Conservation (phyloP, 2,888 invertebrate species). For the Platynereis dumerilii region DNA sequence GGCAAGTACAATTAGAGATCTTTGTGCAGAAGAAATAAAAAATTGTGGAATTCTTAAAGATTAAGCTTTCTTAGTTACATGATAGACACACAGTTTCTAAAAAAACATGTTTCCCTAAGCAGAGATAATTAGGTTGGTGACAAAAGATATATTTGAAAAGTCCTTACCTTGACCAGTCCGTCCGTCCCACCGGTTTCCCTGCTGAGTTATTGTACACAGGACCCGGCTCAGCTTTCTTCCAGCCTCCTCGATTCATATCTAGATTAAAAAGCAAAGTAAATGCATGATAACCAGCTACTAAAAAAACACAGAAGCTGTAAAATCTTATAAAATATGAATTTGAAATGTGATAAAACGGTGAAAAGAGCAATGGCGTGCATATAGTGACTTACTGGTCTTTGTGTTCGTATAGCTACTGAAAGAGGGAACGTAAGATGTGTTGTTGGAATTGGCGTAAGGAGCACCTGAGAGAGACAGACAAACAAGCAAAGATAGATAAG, state of each 20-base stretch:
- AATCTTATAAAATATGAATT: too few species aligned
- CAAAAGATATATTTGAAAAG: too few species aligned
- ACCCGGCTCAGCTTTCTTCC: slow-evolving; percentile 56
- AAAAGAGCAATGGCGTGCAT: too few species aligned
- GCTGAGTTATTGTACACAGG: slow-evolving; percentile 56
- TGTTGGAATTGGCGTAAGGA: not conserved
- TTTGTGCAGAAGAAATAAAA: too few species aligned
- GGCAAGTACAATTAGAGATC: too few species aligned
- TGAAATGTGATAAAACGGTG: too few species aligned
- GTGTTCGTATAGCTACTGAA: not conserved
- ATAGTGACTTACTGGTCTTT: too few species aligned
- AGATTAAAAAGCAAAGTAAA: slow-evolving; percentile 34
- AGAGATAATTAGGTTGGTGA: too few species aligned
- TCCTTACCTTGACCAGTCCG: slow-evolving; percentile 85
- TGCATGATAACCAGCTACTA: not conserved
- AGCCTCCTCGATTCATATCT: slow-evolving; percentile 62
- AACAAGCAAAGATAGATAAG: not conserved
- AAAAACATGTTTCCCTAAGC: too few species aligned
- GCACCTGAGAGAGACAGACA: not conserved
- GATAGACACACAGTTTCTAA: too few species aligned
- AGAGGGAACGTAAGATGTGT: slow-evolving; percentile 12
- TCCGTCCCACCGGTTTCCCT: slow-evolving; percentile 68
- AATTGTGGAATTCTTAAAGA: too few species aligned
- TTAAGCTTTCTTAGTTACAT: too few species aligned
- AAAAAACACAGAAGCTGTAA: not conserved